Evolutionary conservation across 2,113 vertebrate genomes (phyloP), one percentile per base, ranked within the genome.

Genomic region (Pachypanchax playfairii): DNA sequence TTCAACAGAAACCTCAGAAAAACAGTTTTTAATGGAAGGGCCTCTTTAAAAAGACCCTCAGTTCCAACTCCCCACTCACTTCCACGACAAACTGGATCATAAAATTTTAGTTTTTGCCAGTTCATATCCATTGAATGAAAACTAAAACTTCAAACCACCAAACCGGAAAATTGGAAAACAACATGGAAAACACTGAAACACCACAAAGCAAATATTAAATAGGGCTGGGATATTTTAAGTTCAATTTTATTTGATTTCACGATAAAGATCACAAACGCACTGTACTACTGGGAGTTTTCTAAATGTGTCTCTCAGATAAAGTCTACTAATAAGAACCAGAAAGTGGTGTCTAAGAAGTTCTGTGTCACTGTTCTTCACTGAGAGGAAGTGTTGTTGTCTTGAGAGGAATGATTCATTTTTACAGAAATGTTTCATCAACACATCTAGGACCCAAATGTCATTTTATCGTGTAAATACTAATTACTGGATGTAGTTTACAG

Each of bases 381-480:
- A 47, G 13, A 22, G 14, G 39, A 68, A 28, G 18, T 57, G 35
- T n/a, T 44, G 12, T 42, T 69, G 25, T 63, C 33, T 25, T 31
- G 10, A 36, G 10, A 36, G 17, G 9, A 66, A 47, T 71, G 39
- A 13, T 73, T 73, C 11, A 50, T 66, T 55, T 60, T 44, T 17
- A 48, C 6, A 5, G 24, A 43, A 51, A 42, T 25, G 14, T 67
- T 63, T 50, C 65, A 63, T 69, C 67, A 67, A 48, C 60, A n/a
- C 24, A 43, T 49, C 58, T 20, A 43, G 17, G 36, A 62, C 14
- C 28, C n/a, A 58, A 50, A 24, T 58, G 25, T 51, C 4, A 39
- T 67, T 53, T 59, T 15, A 51, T 77, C 35, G 44, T 20, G 18
- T 26, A 29, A 65, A 78, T 20, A 9, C 25, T 59, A 66, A 68